Conservation (phyloP, 2,113 vertebrate species). For the Choloepus hoffmanni region DNA sequence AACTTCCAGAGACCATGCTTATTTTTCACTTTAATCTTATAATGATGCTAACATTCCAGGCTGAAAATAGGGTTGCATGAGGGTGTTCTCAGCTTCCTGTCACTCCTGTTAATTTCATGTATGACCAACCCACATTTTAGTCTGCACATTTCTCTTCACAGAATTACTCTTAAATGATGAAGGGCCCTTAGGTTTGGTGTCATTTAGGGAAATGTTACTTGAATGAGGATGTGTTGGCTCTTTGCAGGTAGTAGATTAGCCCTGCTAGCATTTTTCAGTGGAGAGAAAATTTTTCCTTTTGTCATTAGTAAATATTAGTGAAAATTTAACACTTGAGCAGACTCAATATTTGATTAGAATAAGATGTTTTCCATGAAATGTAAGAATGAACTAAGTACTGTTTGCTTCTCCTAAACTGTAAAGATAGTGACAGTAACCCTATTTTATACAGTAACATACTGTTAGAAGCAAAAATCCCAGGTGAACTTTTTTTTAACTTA, state of each 20-base stretch:
- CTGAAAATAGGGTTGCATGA: neutral
- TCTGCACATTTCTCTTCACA: constrained; percentile 14
- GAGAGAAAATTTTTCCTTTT: neutral
- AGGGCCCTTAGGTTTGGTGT: neutral
- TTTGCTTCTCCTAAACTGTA: constrained; percentile 52
- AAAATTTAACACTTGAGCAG: neutral
- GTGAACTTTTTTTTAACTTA: neutral
- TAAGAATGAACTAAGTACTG: constrained; percentile 13
- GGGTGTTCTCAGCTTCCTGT: neutral
- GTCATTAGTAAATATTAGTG: constrained; percentile 44
- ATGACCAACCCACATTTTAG: neutral
- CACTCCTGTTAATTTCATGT: neutral
- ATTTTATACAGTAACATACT: neutral
- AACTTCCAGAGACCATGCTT: constrained; percentile 6
- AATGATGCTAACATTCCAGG: constrained; percentile 68
- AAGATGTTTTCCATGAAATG: constrained; percentile 16
- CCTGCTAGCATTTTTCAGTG: constrained; percentile 19
- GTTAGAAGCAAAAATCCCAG: constrained; percentile 9
- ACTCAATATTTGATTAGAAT: constrained; percentile 2
- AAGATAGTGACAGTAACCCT: constrained; percentile 20
- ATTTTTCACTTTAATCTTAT: constrained; percentile 63
- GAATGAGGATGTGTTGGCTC: neutral
- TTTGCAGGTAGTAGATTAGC: neutral
- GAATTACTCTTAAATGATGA: constrained; percentile 50
- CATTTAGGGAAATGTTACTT: neutral